These are phyloP conservation scores for Anagyrus pseudococci DNA, from an alignment of 2,888 invertebrate species.

Conservation along the genomic window DNA sequence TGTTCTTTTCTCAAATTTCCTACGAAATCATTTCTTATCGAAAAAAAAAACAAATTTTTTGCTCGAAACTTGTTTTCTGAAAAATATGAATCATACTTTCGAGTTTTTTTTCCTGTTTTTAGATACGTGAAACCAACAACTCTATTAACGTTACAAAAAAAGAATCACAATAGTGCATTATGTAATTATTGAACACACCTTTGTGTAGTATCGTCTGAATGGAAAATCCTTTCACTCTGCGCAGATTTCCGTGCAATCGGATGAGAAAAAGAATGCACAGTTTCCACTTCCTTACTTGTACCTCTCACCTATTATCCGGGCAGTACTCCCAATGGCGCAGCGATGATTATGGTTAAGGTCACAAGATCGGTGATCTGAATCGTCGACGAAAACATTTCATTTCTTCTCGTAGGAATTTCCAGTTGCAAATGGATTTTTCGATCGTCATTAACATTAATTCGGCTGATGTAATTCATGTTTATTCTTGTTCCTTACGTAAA, in stretches of 20 bases:
- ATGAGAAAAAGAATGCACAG: background rate
- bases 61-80: too few species aligned
- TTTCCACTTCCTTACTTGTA: background rate
- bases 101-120: too few species aligned
- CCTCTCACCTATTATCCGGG: slow-evolving; percentile 17
- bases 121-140: too few species aligned
- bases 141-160: too few species aligned
- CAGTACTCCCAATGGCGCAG: background rate
- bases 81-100: too few species aligned
- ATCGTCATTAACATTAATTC: slow-evolving; percentile 5
- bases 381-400: background rate
- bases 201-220: background rate
- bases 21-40: too few species aligned
- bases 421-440: background rate
- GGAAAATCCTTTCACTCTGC: background rate
- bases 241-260: background rate
- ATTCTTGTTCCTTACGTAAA: slow-evolving; percentile 16
- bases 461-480: slow-evolving; percentile 22
- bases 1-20: too few species aligned
- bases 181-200: background rate
- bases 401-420: background rate
- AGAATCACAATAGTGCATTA: background rate
- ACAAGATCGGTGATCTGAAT: background rate
- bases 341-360: background rate
- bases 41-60: too few species aligned